A percentile compares a stretch with the other conserved stretches of the same genome.
phyloP scores from a whole-genome alignment of 2,797 vertebrate genomes.

The Allochrocebus solatus region DNA sequence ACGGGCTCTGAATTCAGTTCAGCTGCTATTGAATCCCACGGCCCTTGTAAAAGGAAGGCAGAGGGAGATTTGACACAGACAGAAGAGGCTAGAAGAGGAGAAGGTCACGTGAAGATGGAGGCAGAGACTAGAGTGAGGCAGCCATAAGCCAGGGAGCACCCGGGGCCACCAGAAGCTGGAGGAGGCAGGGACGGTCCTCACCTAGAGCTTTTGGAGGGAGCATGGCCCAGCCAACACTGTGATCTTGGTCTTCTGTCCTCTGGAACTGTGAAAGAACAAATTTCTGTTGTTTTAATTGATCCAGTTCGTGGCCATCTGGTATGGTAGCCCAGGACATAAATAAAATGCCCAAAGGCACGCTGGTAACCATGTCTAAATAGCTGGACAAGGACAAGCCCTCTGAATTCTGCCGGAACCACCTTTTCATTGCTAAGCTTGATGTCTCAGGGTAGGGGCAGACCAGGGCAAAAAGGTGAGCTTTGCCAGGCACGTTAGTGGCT shows the following conservation, averaged over 20 bases:
- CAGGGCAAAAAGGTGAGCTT: not conserved
- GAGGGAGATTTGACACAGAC: not conserved
- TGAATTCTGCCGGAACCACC: not conserved
- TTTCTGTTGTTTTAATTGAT: not conserved
- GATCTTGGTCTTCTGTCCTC: not conserved
- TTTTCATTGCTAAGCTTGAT: rapidly evolving
- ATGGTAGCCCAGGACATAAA: not conserved
- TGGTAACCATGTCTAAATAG: too few species aligned
- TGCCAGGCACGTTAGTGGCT: not conserved
- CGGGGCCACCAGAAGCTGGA: not conserved
- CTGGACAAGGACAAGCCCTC: not conserved
- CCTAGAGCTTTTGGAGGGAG: not conserved
- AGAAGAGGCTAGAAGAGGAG: not conserved
- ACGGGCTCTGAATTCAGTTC: not conserved
- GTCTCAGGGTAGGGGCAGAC: not conserved
- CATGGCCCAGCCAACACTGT: rapidly evolving
- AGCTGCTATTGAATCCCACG: not conserved
- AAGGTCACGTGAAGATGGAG: not conserved
- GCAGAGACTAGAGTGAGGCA: not conserved
- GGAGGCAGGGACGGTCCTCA: not conserved
- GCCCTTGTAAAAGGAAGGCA: not conserved
- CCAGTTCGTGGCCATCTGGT: not conserved
- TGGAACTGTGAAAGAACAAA: not conserved
- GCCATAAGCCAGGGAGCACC: not conserved
- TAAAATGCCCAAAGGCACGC: not conserved